A percentile compares a stretch with the other conserved stretches of the same genome.
Conservation (phyloP, 2,113 vertebrate genomes). For the Parus major region DNA sequence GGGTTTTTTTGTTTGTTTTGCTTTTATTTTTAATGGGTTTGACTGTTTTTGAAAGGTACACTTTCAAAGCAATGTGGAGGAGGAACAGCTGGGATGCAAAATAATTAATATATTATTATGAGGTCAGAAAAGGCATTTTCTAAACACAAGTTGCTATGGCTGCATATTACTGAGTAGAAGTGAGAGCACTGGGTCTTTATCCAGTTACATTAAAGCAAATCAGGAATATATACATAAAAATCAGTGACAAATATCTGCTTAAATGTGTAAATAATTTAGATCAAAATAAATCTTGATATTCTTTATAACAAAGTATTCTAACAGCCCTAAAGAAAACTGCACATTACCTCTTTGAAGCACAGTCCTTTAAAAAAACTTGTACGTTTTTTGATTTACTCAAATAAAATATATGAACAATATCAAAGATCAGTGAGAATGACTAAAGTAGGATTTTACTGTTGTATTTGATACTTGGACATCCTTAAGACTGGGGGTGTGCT, state of each 20-base stretch:
- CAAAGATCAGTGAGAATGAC: not conserved
- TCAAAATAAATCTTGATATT: not conserved
- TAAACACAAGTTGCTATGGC: not conserved
- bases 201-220: not conserved
- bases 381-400: not conserved
- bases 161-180: not conserved
- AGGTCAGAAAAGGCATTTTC: conserved; percentile 20
- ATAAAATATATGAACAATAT: not conserved
- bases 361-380: not conserved
- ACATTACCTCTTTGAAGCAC: not conserved
- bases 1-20: not conserved
- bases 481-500: not conserved
- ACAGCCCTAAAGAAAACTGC: not conserved
- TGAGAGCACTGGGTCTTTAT: not conserved
- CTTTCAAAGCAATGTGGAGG: conserved; percentile 20
- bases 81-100: conserved; percentile 18
- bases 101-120: not conserved
- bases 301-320: not conserved
- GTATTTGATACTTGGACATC: not conserved
- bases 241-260: not conserved
- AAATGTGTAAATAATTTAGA: not conserved
- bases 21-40: not conserved
- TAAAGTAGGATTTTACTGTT: not conserved
- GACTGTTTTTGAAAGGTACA: not conserved
- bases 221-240: not conserved